Conservation (phyloP, 2,888 invertebrate genomes). For the Perizoma affinitatum region DNA sequence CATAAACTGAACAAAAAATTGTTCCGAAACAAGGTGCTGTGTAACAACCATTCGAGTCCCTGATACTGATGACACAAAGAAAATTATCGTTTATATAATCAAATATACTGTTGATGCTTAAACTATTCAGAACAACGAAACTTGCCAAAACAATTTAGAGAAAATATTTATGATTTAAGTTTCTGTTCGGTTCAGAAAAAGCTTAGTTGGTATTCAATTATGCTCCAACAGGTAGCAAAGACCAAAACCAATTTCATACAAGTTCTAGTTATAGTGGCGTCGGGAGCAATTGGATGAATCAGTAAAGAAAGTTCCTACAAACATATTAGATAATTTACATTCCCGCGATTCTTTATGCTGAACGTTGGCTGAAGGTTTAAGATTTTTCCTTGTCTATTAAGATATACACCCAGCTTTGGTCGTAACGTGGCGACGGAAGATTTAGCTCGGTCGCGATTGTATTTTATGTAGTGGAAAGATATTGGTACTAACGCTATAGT, state of each 20-base stretch:
- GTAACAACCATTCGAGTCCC: too few relatives aligned
- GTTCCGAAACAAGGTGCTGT: too few relatives aligned
- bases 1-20: too few relatives aligned
- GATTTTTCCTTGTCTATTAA: slow-evolving; percentile 41
- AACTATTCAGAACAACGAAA: too few relatives aligned
- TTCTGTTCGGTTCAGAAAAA: too few relatives aligned
- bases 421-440: slow-evolving; percentile 51
- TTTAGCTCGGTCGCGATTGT: slow-evolving; percentile 48
- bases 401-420: slow-evolving; percentile 43
- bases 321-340: slow-evolving; percentile 25
- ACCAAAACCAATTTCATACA: not conserved
- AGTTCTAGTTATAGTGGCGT: not conserved
- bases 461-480: slow-evolving; percentile 62
- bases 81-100: too few relatives aligned
- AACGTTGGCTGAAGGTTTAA: slow-evolving; percentile 35
- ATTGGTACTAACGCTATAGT: slow-evolving; percentile 53
- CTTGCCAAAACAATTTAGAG: too few relatives aligned
- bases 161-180: too few relatives aligned
- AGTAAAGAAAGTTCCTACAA: slow-evolving; percentile 8
- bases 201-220: too few relatives aligned
- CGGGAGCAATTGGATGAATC: slow-evolving; percentile 1
- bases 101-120: too few relatives aligned
- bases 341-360: slow-evolving; percentile 21
- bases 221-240: not conserved
- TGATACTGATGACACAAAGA: too few relatives aligned